Evolutionary conservation across 2,113 vertebrate species (phyloP).

Genomic region (Notarius lentiginosus): DNA sequence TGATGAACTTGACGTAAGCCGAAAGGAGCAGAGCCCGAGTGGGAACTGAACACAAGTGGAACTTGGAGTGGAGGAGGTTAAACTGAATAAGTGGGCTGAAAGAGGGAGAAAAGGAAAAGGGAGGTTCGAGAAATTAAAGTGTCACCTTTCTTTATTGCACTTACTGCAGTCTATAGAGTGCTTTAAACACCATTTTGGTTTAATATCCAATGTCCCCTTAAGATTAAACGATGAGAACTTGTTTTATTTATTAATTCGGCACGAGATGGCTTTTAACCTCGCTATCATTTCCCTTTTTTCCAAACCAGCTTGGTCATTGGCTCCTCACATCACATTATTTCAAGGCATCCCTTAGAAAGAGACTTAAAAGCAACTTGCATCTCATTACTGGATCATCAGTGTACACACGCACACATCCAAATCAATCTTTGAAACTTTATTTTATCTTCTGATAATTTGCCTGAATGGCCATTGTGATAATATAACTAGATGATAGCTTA

Average conservation of each 20-base stretch:
- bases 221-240: too few relatives aligned
- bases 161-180: background rate
- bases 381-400: background rate
- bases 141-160: background rate
- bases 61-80: conserved; percentile 91
- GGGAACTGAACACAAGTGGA: conserved; percentile 89
- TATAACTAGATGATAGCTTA: background rate
- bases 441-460: too few relatives aligned
- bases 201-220: too few relatives aligned
- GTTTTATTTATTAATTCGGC: too few relatives aligned
- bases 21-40: conserved; percentile 87
- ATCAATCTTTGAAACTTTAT: background rate
- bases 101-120: background rate
- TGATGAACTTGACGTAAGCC: conserved; percentile 94
- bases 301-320: too few relatives aligned
- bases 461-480: background rate
- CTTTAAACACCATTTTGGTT: background rate
- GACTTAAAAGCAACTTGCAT: too few relatives aligned
- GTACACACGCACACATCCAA: background rate
- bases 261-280: background rate
- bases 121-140: background rate
- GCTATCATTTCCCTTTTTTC: too few relatives aligned
- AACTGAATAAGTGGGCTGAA: conserved; percentile 87
- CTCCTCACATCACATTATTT: too few relatives aligned
- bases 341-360: too few relatives aligned